Conservation (phyloP, 1,140 invertebrate species). For the Notospermus geniculatus region DNA sequence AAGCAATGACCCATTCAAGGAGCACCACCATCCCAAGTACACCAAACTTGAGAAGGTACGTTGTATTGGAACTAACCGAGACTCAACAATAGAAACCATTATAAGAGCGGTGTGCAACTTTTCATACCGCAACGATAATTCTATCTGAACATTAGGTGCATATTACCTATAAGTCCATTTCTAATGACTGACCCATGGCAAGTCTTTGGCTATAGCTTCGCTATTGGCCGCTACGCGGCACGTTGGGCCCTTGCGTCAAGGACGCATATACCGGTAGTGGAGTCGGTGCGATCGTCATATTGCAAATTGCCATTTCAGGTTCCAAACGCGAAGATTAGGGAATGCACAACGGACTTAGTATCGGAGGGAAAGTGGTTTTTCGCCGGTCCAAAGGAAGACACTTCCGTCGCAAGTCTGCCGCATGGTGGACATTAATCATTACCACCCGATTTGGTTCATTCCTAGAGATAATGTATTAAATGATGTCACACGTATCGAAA, state of each 20-base stretch:
- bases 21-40: constrained; percentile 40
- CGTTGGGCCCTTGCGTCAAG: too few species aligned
- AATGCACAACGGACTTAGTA: background rate
- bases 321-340: background rate
- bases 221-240: too few species aligned
- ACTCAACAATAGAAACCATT: background rate
- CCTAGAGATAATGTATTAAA: too few species aligned
- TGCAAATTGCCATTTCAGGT: too few species aligned
- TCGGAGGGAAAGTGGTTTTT: background rate
- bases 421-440: too few species aligned
- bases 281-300: too few species aligned
- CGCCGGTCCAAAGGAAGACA: constrained; percentile 1
- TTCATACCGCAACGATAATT: background rate
- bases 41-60: constrained; percentile 34
- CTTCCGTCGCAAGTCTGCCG: background rate
- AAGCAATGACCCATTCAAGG: constrained; percentile 32
- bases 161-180: background rate
- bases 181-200: background rate
- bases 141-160: background rate
- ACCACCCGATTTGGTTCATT: too few species aligned
- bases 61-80: too few species aligned
- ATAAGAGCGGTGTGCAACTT: background rate
- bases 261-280: too few species aligned
- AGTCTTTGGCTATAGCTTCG: background rate
- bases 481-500: too few species aligned